These are phyloP conservation scores for Amniataba percoides DNA, from an alignment of 2,797 vertebrate species.

Conservation along the genomic window DNA sequence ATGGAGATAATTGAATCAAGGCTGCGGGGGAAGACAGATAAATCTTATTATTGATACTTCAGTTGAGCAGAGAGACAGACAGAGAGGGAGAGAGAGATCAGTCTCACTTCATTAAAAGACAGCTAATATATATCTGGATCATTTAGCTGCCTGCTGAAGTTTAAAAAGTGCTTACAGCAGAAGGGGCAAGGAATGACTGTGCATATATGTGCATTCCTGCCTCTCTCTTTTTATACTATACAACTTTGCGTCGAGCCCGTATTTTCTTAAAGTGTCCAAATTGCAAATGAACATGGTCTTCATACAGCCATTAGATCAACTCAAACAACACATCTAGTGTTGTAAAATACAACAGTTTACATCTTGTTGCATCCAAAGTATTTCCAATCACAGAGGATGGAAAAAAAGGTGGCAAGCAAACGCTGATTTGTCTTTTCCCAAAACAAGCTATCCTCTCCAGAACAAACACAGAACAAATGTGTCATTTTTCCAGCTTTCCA, in stretches of 20 bases:
- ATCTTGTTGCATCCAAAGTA: conserved; percentile 5
- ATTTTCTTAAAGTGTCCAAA: not conserved
- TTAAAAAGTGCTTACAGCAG: conserved; percentile 5
- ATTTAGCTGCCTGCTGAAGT: conserved; percentile 58
- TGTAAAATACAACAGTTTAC: conserved; percentile 11
- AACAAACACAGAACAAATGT: conserved; percentile 69
- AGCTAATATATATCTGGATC: conserved; percentile 64
- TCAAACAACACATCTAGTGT: not conserved
- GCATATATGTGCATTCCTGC: conserved; percentile 2
- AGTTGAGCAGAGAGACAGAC: conserved; percentile 65
- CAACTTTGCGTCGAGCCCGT: not conserved
- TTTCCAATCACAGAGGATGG: conserved; percentile 46
- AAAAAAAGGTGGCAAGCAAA: conserved; percentile 62
- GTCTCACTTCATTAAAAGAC: conserved; percentile 77
- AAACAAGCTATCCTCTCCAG: conserved; percentile 55
- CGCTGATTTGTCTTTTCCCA: conserved; percentile 45
- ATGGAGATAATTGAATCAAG: conserved; percentile 86
- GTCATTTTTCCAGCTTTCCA: conserved; percentile 63
- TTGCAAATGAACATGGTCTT: not conserved
- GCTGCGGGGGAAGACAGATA: conserved; percentile 73
- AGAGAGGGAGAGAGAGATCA: conserved; percentile 63
- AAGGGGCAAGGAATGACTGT: conserved; percentile 2
- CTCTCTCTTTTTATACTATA: not conserved
- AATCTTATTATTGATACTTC: conserved; percentile 85
- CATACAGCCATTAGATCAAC: not conserved